Evolutionary conservation across 2,797 vertebrate species (phyloP).

Genomic region (Gorsachius magnificus): DNA sequence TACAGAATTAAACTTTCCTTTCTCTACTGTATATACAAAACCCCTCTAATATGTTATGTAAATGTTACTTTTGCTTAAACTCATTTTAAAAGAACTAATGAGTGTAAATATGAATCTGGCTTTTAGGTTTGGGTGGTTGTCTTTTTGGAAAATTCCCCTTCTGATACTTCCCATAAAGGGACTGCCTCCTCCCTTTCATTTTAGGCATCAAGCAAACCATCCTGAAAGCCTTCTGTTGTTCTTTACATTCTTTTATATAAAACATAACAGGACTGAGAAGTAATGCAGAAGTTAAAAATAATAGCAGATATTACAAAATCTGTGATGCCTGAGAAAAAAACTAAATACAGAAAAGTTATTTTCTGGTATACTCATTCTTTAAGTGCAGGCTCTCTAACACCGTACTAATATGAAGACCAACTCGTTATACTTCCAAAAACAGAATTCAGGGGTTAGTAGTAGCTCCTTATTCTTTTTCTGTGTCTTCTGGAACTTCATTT

Average conservation of each 20-base stretch:
- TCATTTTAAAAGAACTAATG: background rate
- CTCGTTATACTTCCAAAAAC: background rate
- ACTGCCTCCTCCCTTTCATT: background rate
- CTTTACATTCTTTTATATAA: background rate
- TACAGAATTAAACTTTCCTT: background rate
- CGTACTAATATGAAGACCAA: background rate
- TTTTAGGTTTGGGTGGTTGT: background rate
- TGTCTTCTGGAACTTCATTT: background rate
- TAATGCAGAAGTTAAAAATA: background rate
- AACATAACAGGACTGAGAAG: background rate
- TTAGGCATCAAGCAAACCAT: background rate
- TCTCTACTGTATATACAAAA: background rate
- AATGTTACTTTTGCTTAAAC: background rate
- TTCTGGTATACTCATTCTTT: background rate
- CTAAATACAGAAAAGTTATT: background rate
- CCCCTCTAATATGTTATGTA: background rate
- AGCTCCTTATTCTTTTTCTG: background rate
- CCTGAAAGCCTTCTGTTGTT: background rate
- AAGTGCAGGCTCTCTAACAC: background rate
- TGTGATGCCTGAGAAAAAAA: background rate
- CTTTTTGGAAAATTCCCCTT: background rate
- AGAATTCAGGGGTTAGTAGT: background rate
- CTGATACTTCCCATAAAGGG: background rate
- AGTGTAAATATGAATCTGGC: background rate
- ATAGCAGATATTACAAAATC: background rate